Evolutionary conservation across 2,113 vertebrate species (phyloP).

Genomic region (Penelope pileata): DNA sequence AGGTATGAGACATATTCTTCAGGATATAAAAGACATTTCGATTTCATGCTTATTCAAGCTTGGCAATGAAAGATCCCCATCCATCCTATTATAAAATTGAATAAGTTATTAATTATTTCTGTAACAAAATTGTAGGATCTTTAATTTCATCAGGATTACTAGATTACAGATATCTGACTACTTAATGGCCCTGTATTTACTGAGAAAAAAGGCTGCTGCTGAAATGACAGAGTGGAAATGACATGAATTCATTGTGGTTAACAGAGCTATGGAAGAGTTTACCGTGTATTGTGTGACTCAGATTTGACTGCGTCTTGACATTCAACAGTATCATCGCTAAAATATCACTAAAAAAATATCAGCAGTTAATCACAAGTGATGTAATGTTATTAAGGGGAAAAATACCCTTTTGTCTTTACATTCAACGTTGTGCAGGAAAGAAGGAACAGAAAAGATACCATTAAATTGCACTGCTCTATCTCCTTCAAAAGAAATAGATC

Average conservation of each 20-base stretch:
- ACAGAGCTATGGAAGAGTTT: background rate
- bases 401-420: background rate
- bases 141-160: slow-evolving; percentile 6
- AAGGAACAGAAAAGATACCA: background rate
- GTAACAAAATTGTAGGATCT: background rate
- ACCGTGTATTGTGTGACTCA: background rate
- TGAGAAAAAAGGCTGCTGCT: background rate
- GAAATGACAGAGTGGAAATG: background rate
- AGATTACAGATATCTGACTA: slow-evolving; percentile 1
- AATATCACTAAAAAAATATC: slow-evolving; percentile 40
- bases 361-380: slow-evolving; percentile 5
- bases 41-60: background rate
- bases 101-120: background rate
- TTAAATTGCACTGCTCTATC: background rate
- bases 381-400: background rate
- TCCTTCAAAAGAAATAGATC: background rate
- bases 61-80: background rate
- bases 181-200: slow-evolving; percentile 18
- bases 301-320: slow-evolving; percentile 21
- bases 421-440: background rate
- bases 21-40: background rate
- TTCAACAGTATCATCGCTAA: background rate
- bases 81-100: background rate
- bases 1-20: background rate
- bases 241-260: background rate